phyloP scores from a whole-genome alignment of 1,140 invertebrate genomes.

The Coenobita brevimanus region DNA sequence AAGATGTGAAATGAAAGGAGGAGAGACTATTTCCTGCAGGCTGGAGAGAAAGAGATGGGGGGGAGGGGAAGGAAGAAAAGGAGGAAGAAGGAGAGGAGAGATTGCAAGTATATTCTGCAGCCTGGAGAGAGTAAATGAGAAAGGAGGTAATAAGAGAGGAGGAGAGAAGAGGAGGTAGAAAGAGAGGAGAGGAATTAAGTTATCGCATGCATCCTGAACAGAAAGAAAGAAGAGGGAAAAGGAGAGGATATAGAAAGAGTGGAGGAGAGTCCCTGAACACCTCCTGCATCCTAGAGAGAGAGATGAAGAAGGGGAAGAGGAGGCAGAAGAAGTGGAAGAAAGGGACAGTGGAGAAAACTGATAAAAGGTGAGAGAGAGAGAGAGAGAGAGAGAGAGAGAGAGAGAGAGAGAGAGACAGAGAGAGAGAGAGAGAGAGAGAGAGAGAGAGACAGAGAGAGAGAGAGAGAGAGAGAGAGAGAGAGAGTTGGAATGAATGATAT shows the following conservation, averaged over 20 bases:
- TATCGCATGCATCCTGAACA: too few relatives aligned
- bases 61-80: neutral
- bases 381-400: conserved; percentile 18
- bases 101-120: neutral
- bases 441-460: neutral
- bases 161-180: conserved; percentile 8
- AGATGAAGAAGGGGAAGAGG: conserved; percentile 20
- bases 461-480: neutral
- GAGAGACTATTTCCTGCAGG: too few relatives aligned
- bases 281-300: neutral
- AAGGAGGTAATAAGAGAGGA: neutral
- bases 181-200: too few relatives aligned
- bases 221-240: neutral
- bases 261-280: neutral
- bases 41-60: neutral
- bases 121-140: neutral
- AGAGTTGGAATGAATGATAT: neutral
- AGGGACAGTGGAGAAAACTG: neutral
- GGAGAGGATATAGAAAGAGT: neutral
- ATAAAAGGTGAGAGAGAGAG: neutral
- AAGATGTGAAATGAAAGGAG: neutral
- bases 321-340: neutral
- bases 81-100: neutral
- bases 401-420: conserved; percentile 3
- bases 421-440: neutral